Percentiles rank a stretch among this genome's conserved stretches.
Conservation (phyloP, 2,797 vertebrate genomes). For the Channa striata region DNA sequence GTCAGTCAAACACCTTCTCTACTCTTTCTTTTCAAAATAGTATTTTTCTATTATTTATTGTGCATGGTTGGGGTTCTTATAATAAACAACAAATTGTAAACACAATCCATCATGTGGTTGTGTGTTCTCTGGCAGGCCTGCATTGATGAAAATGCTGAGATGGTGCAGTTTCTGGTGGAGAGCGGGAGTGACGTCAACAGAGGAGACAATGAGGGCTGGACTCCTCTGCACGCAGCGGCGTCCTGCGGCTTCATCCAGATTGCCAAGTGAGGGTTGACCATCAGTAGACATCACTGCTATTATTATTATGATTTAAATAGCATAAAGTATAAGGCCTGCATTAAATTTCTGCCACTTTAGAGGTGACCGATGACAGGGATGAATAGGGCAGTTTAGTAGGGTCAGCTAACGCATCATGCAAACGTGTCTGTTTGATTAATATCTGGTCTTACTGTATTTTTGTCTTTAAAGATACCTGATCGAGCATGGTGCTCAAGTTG, state of each 20-base stretch:
- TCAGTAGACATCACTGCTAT: not conserved
- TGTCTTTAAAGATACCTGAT: constrained; percentile 68
- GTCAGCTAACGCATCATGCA: not conserved
- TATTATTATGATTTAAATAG: not conserved
- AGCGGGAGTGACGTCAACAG: constrained; percentile 86
- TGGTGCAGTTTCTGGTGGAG: constrained; percentile 90
- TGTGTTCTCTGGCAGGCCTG: constrained; percentile 81
- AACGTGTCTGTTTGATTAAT: not conserved
- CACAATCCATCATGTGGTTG: constrained; percentile 27
- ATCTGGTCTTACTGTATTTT: not conserved
- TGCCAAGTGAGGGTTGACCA: constrained; percentile 76
- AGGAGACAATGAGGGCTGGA: constrained; percentile 90
- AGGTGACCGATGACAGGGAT: not conserved
- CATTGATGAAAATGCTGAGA: constrained; percentile 89
- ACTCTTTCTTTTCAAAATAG: not conserved
- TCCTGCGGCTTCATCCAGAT: constrained; percentile 88
- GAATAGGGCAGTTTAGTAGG: not conserved
- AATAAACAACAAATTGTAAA: constrained; percentile 34
- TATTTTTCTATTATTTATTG: constrained; percentile 10
- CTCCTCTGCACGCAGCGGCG: constrained; percentile 86
- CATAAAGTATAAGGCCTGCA: not conserved
- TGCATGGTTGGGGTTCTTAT: not conserved
- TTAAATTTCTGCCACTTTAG: not conserved
- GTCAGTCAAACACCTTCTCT: constrained; percentile 17
- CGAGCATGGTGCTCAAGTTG: constrained; percentile 84